Evolutionary conservation across 1,140 invertebrate genomes (phyloP), one percentile per base, ranked within the genome.

Genomic region (Tetramorium simillimum): DNA sequence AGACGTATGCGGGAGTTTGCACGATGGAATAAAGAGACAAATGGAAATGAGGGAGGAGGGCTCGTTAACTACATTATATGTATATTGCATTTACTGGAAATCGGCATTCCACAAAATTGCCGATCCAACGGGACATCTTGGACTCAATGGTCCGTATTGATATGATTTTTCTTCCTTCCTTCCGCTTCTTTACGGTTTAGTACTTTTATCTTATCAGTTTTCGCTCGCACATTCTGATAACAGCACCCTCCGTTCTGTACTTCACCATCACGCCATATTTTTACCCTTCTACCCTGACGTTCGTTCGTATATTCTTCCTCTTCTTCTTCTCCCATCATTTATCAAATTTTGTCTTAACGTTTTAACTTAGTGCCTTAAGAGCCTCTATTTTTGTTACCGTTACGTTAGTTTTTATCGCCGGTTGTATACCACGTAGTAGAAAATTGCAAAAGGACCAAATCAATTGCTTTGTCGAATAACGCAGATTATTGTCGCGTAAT

Each of bases 121-220:
- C 37, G 51, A 53, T 43, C 53, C 46, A 65, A 85, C 72, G 81
- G 88, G 77, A 81, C 88, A 85, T 90, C 86, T 90, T 77, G 56
- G 63, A 43, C 49, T 88, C 80, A 85, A 90, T 90, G 76, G 73
- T 46, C 86, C 86, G 33, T 80, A 37, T 90, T 51, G 53, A 51
- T 88, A 86, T 49, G 81, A n/a, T 70, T 88, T 86, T 73, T 58
- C 72, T 12, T 40, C 53, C 40, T 65, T 37, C 58, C 16, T 28
- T 33, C 33, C 33, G 33, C 33, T 33, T 40, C 51, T 60, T 58
- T 16, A 62, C 37, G 28, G 70, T 65, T 90, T 86, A 65, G 72
- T 81, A 90, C 86, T 88, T 91, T 84, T 86, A 89, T 90, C 84
- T 90, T 91, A 91, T 90, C 89, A 78, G 77, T 51, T 77, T 73